These are phyloP conservation scores for Ciconia maguari DNA, from an alignment of 2,113 vertebrate species.

Conservation along the genomic window DNA sequence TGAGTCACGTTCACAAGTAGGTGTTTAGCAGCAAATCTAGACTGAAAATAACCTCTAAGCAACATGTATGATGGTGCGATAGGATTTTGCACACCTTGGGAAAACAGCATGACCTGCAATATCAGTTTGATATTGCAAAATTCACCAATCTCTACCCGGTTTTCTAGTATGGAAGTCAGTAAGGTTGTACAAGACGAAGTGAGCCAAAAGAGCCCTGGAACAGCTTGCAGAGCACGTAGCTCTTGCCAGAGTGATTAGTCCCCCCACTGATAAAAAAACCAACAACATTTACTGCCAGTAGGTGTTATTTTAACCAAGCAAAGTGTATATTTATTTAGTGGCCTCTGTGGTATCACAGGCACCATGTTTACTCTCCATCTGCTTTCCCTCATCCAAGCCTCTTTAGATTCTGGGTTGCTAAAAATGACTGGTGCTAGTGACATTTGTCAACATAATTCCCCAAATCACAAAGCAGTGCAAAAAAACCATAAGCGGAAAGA, in stretches of 20 bases:
- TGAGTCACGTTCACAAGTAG: not conserved
- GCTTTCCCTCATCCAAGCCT: not conserved
- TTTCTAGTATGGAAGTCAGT: not conserved
- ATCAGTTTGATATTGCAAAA: not conserved
- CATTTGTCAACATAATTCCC: not conserved
- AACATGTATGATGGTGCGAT: not conserved
- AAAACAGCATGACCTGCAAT: not conserved
- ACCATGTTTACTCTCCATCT: not conserved
- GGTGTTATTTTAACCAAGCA: not conserved
- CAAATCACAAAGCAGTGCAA: not conserved
- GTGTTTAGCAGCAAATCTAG: not conserved
- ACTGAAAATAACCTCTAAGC: not conserved
- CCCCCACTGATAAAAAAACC: not conserved
- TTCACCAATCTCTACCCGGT: not conserved
- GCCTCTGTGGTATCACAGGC: not conserved
- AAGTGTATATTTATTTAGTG: not conserved
- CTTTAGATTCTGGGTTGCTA: not conserved
- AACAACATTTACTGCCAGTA: not conserved
- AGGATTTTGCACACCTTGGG: not conserved
- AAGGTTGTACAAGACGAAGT: not conserved
- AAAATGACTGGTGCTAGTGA: not conserved
- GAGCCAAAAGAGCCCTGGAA: not conserved
- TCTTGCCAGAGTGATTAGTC: not conserved
- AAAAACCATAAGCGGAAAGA: not conserved
- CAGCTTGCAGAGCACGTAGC: not conserved